These are phyloP conservation scores for Trisateles emortualis DNA, from an alignment of 2,888 invertebrate species.

Conservation along the genomic window DNA sequence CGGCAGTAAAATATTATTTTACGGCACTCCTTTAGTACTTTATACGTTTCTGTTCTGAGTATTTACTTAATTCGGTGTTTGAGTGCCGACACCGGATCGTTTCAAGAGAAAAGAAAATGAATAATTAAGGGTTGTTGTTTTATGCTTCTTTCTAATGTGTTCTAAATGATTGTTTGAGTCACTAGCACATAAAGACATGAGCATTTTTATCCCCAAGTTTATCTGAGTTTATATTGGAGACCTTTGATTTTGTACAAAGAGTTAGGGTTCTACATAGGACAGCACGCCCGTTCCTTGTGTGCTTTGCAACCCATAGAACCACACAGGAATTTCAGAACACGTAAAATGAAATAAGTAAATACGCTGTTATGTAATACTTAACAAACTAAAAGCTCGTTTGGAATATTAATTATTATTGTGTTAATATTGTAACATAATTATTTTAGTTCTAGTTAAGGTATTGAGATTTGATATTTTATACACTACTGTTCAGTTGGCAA, in stretches of 20 bases:
- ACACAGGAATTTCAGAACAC: too few species aligned
- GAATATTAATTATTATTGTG: too few species aligned
- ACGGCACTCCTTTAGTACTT: constrained; percentile 42
- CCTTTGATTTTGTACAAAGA: background rate
- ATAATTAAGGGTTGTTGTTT: constrained; percentile 22
- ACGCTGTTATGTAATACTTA: too few species aligned
- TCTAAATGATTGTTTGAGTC: constrained; percentile 17
- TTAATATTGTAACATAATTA: too few species aligned
- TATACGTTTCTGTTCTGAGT: constrained; percentile 41
- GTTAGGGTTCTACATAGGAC: too few species aligned
- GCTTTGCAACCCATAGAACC: too few species aligned
- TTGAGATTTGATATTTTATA: too few species aligned
- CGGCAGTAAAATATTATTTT: constrained; percentile 48
- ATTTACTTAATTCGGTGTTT: constrained; percentile 42
- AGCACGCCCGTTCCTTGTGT: too few species aligned
- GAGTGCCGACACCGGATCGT: constrained; percentile 18
- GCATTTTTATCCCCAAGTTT: background rate
- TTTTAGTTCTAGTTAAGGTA: too few species aligned
- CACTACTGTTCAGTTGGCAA: too few species aligned
- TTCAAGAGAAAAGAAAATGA: constrained; percentile 19
- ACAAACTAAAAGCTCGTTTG: too few species aligned
- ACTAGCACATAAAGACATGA: background rate
- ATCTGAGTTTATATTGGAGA: background rate
- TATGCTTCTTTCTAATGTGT: constrained; percentile 22
- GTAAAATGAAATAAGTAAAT: too few species aligned